phyloP scores from a whole-genome alignment of 2,797 vertebrate species.

The Paramormyrops hopkinsi region DNA sequence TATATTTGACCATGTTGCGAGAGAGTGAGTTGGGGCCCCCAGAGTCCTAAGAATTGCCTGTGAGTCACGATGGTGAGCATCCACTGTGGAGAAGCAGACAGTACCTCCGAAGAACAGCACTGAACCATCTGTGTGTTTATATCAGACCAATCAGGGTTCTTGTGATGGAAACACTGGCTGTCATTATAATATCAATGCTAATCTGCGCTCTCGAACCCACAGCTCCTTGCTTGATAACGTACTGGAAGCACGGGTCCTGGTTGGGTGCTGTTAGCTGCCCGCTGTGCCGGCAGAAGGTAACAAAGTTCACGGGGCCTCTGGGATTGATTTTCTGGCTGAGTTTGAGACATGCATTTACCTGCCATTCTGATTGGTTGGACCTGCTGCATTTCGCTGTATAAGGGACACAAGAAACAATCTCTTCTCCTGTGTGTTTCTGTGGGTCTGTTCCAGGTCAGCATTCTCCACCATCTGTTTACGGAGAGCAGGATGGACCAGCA shows the following conservation, averaged over 20 bases:
- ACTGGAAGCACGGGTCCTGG: constrained; percentile 74
- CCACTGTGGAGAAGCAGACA: not conserved
- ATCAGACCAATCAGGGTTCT: not conserved
- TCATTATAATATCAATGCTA: not conserved
- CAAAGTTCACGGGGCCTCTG: not conserved
- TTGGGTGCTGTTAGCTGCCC: constrained; percentile 73
- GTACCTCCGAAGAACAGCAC: not conserved
- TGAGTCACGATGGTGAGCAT: not conserved
- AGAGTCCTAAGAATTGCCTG: not conserved
- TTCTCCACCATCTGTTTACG: constrained; percentile 59
- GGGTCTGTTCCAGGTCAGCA: constrained; percentile 57
- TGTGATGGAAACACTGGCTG: not conserved
- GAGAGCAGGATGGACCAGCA: constrained; percentile 60
- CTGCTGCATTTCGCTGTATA: not conserved
- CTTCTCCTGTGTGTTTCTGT: not conserved
- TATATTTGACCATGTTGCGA: not conserved
- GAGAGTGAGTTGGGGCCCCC: not conserved
- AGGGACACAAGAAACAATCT: not conserved
- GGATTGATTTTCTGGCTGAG: not conserved
- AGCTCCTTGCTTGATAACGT: constrained; percentile 74
- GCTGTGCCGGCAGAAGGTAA: constrained; percentile 78
- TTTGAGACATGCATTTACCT: not conserved
- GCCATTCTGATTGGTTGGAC: not conserved
- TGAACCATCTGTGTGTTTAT: not conserved
- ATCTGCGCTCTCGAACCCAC: constrained; percentile 19